Base-by-base conservation (phyloP, 2,113 vertebrate genomes). In the Girardinichthys multiradiatus region DNA sequence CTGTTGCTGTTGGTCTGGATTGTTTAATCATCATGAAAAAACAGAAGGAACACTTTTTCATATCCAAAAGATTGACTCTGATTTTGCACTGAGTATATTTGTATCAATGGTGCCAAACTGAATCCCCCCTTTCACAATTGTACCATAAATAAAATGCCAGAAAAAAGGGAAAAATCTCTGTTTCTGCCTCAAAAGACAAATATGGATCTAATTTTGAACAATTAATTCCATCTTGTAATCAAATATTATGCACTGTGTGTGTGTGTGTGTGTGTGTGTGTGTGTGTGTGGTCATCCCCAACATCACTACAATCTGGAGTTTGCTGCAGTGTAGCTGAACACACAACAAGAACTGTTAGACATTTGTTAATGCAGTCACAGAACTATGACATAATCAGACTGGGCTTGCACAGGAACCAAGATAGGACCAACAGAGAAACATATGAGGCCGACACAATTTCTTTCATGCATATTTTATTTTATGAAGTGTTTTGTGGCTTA, bases 241-340 rank as follows among this genome's bases (percentile, higher is more conserved):
- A 81, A 87, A 87, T 27, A 3, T 15, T 29, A 61, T 61, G 17
- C 70, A 64, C 3, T 81, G 73, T 71, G 87, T 90, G 89, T 90
- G n/a, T n/a, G n/a, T n/a, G n/a, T n/a, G n/a, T n/a, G n/a, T n/a
- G n/a, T n/a, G n/a, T n/a, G n/a, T n/a, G n/a, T 90, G 79, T 87
- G 84, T 30, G 77, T 91, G 87, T 89, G 90, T 90, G 90, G 88
- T 89, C 87, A 88, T 68, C 57, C 74, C 77, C 79, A 87, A 82
- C 79, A 84, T 87, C 79, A 76, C 81, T 79, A 59, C 89, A 85
- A 83, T 86, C 85, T 89, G 75, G 87, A 81, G 77, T 77, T 84
- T 15, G 70, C 75, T 87, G 86, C 87, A 87, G 79, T 57, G 27
- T 65, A 57, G 79, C 62, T 76, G 69, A 72, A 57, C 37, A 28